Evolutionary conservation across 1,140 invertebrate genomes (phyloP), one percentile per base, ranked within the genome.

Genomic region (Calycopis cecrops): DNA sequence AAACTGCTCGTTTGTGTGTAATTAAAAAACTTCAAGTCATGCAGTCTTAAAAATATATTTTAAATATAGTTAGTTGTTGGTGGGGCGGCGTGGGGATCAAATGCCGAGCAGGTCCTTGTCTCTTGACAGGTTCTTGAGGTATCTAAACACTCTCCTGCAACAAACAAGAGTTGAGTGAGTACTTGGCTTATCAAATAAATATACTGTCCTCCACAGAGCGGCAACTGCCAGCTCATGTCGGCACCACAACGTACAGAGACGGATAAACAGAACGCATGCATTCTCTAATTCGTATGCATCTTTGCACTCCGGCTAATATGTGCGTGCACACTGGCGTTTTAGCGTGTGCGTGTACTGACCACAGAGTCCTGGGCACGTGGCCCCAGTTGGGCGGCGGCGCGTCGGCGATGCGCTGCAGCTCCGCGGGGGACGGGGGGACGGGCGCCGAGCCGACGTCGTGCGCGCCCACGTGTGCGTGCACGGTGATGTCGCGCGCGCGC

Each of bases 141-240:
- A 75, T 38, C 58, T 75, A 59, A 79, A 82, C 3, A 82, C 50
- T 60, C 66, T 67, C 76, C 76, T 82, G 75, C 12, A 73, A 78
- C 12, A 42, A 44, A 59, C 59, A 48, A 47, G n/a, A n/a, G n/a
- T n/a, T n/a, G n/a, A n/a, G n/a, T n/a, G n/a, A n/a, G n/a, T n/a
- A n/a, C n/a, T n/a, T n/a, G n/a, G n/a, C n/a, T n/a, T n/a, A n/a
- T n/a, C n/a, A n/a, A n/a, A n/a, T n/a, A n/a, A n/a, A n/a, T n/a
- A n/a, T n/a, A n/a, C n/a, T n/a, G n/a, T n/a, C n/a, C n/a, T n/a
- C n/a, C n/a, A n/a, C n/a, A n/a, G n/a, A n/a, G n/a, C n/a, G n/a
- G n/a, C n/a, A n/a, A n/a, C n/a, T n/a, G n/a, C n/a, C n/a, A n/a
- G n/a, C n/a, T n/a, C n/a, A n/a, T n/a, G n/a, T n/a, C 9, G 40